Percentiles rank a stretch among this genome's conserved stretches.
Evolutionary conservation across 2,888 invertebrate species (phyloP).

Genomic region (Stenodera caucasica): DNA sequence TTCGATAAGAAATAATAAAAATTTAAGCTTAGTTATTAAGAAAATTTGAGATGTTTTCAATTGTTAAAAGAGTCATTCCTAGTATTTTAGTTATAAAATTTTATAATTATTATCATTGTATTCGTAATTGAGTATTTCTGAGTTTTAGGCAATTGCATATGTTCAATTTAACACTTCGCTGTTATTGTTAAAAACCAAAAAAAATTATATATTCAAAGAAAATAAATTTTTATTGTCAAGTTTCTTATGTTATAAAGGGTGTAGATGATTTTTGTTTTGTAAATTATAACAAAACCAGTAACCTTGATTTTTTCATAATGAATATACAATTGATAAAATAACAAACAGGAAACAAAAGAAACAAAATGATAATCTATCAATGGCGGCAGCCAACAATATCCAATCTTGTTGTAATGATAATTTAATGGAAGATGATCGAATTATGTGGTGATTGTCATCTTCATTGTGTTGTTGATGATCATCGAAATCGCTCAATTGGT

Average conservation of each 20-base stretch:
- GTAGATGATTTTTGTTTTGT: neutral
- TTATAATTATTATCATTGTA: neutral
- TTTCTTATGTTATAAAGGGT: neutral
- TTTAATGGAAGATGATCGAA: constrained; percentile 40
- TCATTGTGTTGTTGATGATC: constrained; percentile 40
- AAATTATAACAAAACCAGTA: neutral
- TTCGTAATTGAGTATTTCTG: constrained; percentile 1
- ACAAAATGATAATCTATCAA: constrained; percentile 65
- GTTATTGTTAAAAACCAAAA: constrained; percentile 17
- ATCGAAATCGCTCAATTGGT: constrained; percentile 53
- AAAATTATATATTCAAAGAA: neutral
- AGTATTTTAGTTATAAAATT: neutral
- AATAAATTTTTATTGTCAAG: constrained; percentile 21
- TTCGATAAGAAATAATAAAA: no score
- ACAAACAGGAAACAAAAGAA: constrained; percentile 61
- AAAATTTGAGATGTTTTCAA: neutral
- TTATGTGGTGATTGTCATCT: constrained; percentile 53
- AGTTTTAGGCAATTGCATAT: constrained; percentile 8
- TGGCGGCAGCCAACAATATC: constrained; percentile 64
- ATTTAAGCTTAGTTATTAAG: no score
- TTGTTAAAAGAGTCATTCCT: neutral
- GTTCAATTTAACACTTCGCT: constrained; percentile 14
- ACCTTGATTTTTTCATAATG: constrained; percentile 30
- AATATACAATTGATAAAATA: constrained; percentile 58
- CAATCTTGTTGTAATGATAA: constrained; percentile 61